Conservation (phyloP, 2,888 invertebrate genomes). For the Autographa pulchrina region DNA sequence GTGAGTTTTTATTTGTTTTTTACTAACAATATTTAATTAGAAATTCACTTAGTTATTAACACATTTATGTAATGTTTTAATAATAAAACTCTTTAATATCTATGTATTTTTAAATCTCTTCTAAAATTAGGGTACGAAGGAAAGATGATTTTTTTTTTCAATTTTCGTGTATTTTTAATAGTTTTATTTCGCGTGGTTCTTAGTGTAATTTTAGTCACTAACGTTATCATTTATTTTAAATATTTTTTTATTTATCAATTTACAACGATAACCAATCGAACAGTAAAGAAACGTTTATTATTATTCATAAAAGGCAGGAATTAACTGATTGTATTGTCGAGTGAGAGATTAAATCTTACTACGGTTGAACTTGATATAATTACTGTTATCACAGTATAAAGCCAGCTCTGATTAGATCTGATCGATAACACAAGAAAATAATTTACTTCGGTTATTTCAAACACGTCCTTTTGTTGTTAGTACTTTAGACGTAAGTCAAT, state of each 20-base stretch:
- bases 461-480: background rate
- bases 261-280: background rate
- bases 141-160: no score
- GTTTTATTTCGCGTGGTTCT: no score
- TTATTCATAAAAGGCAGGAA: background rate
- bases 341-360: conserved; percentile 30
- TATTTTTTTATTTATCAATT: background rate
- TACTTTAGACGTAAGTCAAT: no score
- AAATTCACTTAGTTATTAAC: background rate
- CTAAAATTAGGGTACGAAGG: no score
- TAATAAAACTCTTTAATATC: background rate
- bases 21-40: background rate
- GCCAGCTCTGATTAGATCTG: conserved; percentile 30
- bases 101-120: no score
- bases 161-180: no score
- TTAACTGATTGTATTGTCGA: conserved; percentile 33
- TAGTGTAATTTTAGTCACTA: no score
- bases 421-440: conserved; percentile 15
- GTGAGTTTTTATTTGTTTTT: conserved; percentile 66
- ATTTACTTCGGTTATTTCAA: background rate
- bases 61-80: background rate
- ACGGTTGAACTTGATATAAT: conserved; percentile 16
- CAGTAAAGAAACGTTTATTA: background rate
- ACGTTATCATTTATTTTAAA: no score
- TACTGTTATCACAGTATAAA: conserved; percentile 43